Conservation (phyloP, 2,888 invertebrate species). For the Drosophila vallismaia region DNA sequence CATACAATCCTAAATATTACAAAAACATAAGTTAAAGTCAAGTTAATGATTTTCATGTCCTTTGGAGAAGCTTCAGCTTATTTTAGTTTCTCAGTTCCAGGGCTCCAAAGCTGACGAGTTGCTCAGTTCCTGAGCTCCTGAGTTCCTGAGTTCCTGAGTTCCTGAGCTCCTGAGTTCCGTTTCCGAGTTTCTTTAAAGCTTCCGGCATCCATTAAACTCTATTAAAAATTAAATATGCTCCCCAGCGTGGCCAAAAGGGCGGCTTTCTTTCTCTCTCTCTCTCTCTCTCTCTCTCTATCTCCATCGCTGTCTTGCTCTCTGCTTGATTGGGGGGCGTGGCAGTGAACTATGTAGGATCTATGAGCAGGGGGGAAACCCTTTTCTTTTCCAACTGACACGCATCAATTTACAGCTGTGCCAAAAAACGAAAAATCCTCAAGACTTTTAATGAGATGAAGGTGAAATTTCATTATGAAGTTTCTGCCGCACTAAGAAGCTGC, state of each 20-base stretch:
- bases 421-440: slow-evolving; percentile 61
- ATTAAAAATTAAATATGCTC: slow-evolving; percentile 83
- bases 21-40: background rate
- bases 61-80: background rate
- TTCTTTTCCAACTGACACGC: slow-evolving; percentile 51
- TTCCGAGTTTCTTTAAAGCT: slow-evolving; percentile 65
- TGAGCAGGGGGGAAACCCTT: slow-evolving; percentile 21
- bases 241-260: slow-evolving; percentile 49
- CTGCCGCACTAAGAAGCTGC: slow-evolving; percentile 37
- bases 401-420: slow-evolving; percentile 59
- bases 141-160: slow-evolving; percentile 1
- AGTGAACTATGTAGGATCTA: background rate
- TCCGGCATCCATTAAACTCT: slow-evolving; percentile 83
- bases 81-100: slow-evolving; percentile 38
- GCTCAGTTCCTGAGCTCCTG: slow-evolving; percentile 21
- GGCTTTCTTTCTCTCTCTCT: slow-evolving; percentile 8
- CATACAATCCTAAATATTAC: background rate
- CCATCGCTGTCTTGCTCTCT: background rate
- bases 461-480: slow-evolving; percentile 82
- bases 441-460: slow-evolving; percentile 83
- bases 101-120: slow-evolving; percentile 4
- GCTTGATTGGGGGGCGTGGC: slow-evolving; percentile 29
- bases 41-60: background rate
- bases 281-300: background rate
- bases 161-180: slow-evolving; percentile 28